phyloP scores from a whole-genome alignment of 2,797 vertebrate species.

The Anableps anableps region DNA sequence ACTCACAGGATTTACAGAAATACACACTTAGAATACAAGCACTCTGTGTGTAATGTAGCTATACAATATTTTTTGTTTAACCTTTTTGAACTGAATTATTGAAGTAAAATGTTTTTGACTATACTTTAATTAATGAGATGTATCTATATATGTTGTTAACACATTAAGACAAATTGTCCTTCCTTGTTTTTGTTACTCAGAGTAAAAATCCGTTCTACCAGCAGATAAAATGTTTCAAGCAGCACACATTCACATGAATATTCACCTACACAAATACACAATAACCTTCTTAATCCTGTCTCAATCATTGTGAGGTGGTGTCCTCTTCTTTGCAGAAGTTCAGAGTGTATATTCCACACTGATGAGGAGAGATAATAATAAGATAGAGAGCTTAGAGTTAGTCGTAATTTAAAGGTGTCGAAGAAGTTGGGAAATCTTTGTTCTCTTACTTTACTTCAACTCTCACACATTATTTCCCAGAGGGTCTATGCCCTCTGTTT shows the following conservation, averaged over 20 bases:
- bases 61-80: too few relatives aligned
- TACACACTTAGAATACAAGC: too few relatives aligned
- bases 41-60: too few relatives aligned
- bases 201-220: constrained; percentile 32
- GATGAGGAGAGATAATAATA: constrained; percentile 23
- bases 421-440: constrained; percentile 15
- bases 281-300: constrained; percentile 16
- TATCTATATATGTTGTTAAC: constrained; percentile 22
- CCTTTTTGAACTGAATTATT: too few relatives aligned
- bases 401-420: constrained; percentile 20
- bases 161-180: constrained; percentile 18
- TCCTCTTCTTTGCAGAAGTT: constrained; percentile 42
- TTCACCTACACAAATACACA: constrained; percentile 10
- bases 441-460: constrained; percentile 5
- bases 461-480: constrained; percentile 32
- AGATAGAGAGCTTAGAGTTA: neutral
- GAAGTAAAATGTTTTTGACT: too few relatives aligned
- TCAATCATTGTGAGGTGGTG: constrained; percentile 24
- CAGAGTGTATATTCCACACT: constrained; percentile 11
- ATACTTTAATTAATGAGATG: neutral
- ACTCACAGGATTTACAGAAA: too few relatives aligned
- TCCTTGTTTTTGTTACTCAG: constrained; percentile 18
- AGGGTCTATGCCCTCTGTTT: constrained; percentile 64
- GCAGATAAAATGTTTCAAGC: constrained; percentile 27
- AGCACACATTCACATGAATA: constrained; percentile 1